Conservation (phyloP, 2,888 invertebrate genomes). For the Ophioninae sp. region DNA sequence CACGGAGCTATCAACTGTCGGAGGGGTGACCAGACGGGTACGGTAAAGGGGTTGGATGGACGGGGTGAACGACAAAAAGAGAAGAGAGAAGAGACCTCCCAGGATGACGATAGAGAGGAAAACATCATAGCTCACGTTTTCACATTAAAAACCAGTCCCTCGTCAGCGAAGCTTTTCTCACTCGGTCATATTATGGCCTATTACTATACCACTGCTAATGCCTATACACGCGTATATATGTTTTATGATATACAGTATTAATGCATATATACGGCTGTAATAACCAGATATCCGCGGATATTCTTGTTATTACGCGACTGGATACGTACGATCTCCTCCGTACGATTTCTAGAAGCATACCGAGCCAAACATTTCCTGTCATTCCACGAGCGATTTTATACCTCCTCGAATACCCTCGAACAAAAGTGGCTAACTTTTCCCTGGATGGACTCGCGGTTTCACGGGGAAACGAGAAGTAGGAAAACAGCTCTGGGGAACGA, state of each 20-base stretch:
- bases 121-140: conserved; percentile 62
- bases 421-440: not conserved
- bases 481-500: too few relatives aligned
- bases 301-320: conserved; percentile 29
- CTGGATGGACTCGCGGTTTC: not conserved
- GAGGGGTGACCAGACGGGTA: not conserved
- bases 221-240: conserved; percentile 18
- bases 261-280: conserved; percentile 33
- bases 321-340: not conserved
- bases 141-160: conserved; percentile 58
- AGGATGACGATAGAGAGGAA: conserved; percentile 40
- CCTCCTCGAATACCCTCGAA: not conserved
- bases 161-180: conserved; percentile 43
- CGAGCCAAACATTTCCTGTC: conserved; percentile 9
- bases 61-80: not conserved
- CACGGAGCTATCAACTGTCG: conserved; percentile 32
- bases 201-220: conserved; percentile 10
- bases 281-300: conserved; percentile 42
- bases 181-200: conserved; percentile 39
- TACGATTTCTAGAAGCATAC: not conserved
- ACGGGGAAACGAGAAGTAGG: not conserved
- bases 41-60: not conserved
- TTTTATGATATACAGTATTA: conserved; percentile 24
- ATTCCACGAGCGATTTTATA: not conserved
- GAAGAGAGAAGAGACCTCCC: conserved; percentile 52